Evolutionary conservation across 2,113 vertebrate genomes (phyloP), one percentile per base, ranked within the genome.

Genomic region (Rhabdornis inornatus): DNA sequence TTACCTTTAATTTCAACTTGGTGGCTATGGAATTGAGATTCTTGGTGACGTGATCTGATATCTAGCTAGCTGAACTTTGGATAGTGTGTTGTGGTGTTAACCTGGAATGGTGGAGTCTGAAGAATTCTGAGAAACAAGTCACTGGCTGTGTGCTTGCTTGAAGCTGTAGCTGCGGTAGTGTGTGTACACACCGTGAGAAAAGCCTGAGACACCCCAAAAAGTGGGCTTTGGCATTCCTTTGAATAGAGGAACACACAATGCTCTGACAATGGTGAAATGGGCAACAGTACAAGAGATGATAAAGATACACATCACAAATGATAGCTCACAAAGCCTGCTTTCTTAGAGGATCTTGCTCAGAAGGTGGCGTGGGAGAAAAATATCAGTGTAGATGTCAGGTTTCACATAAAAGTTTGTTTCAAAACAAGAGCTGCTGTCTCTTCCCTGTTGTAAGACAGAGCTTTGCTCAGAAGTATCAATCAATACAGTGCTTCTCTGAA

Each of bases 11-110:
- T 78, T 80, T 40, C 44, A 44, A 3, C 47, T 55, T 52, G 35
- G 30, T 63, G 18, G 25, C 35, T 45, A 2, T 59, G 21, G 27
- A 64, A 52, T n/a, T 59, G 52, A 57, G 28, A 20, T 87, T 68
- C 27, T 47, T 3, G 3, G 40, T 56, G 74, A 31, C 0, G 0
- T 31, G 33, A 40, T 72, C 31, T 33, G 33, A 11, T 60, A 21
- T 4, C 42, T 33, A 16, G 35, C 11, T 44, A 37, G 37, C 28
- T 57, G 40, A 65, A 56, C 17, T 69, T 50, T 23, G 47, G 25
- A 23, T 27, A 27, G 37, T 11, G 4, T 60, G 18, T 50, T 89
- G 40, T 70, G 50, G 3, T 49, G 35, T 69, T 83, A 91, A 52
- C n/a, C 11, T 57, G 13, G 52, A 74, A 16, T 5, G 25, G 7